A percentile compares a stretch with the other conserved stretches of the same genome.
Conservation (phyloP, 1,140 invertebrate genomes). For the Drosophila kanapiae region DNA sequence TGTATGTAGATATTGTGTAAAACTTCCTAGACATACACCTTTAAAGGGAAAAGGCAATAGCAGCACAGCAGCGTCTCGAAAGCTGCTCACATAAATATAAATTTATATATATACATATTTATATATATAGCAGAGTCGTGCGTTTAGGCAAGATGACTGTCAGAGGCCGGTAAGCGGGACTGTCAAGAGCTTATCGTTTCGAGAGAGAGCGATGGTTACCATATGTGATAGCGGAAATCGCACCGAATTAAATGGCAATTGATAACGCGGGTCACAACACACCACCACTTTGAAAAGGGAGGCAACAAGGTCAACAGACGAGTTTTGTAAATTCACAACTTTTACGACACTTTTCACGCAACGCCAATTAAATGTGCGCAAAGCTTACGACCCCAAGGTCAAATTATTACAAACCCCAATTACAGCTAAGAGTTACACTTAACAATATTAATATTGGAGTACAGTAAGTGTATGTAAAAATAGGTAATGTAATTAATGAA, state of each 20-base stretch:
- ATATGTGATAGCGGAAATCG: conserved; percentile 9
- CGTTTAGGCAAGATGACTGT: conserved; percentile 20
- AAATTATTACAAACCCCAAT: conserved; percentile 42
- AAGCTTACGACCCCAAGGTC: conserved; percentile 51
- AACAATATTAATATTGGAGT: background rate
- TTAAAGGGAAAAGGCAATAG: background rate
- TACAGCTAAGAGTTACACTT: conserved; percentile 27
- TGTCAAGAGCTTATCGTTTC: conserved; percentile 40
- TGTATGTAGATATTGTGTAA: conserved; percentile 15
- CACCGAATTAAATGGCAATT: conserved; percentile 7
- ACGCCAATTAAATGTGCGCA: conserved; percentile 47
- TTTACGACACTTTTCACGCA: conserved; percentile 57
- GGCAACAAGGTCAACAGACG: conserved; percentile 22
- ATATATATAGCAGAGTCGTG: background rate
- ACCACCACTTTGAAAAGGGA: background rate
- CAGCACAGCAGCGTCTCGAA: background rate
- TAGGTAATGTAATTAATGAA: background rate
- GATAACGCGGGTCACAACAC: conserved; percentile 39
- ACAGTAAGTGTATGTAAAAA: background rate
- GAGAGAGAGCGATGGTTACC: background rate
- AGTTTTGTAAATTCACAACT: conserved; percentile 40
- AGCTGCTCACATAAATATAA: background rate
- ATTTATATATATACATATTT: no score
- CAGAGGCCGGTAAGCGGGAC: conserved; percentile 17
- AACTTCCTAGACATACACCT: conserved; percentile 9